A percentile compares a stretch with the other conserved stretches of the same genome.
Conservation (phyloP, 2,113 vertebrate species). For the Desmodus rotundus region DNA sequence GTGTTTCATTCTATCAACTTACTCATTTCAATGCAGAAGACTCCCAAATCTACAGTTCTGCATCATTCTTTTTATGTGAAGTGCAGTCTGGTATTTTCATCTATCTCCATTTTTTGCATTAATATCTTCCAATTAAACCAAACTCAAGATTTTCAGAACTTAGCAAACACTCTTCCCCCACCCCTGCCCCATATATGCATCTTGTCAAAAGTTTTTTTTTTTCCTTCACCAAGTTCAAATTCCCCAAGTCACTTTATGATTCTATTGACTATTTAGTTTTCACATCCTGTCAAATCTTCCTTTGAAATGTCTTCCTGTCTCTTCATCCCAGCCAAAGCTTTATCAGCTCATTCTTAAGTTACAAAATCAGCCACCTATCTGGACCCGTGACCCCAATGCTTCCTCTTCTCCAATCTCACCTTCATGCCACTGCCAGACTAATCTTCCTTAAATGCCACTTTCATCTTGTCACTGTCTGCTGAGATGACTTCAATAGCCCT, state of each 20-base stretch:
- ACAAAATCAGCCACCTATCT: neutral
- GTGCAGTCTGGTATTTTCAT: neutral
- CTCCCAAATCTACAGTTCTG: neutral
- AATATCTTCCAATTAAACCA: neutral
- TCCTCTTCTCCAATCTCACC: constrained; percentile 29
- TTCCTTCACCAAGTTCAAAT: neutral
- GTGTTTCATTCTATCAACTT: neutral
- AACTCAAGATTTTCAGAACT: constrained; percentile 19
- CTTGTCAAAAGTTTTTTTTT: constrained; percentile 37
- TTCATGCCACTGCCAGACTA: constrained; percentile 25
- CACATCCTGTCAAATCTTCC: neutral
- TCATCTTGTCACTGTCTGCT: constrained; percentile 52
- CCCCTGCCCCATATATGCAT: neutral
- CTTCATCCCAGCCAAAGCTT: neutral
- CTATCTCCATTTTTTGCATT: neutral
- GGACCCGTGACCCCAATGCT: constrained; percentile 8
- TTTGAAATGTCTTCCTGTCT: neutral
- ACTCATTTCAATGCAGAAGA: neutral
- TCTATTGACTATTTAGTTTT: neutral
- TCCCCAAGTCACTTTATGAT: neutral
- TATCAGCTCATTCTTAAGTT: neutral
- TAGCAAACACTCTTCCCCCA: neutral
- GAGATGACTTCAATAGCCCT: constrained; percentile 11
- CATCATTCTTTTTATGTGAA: neutral
- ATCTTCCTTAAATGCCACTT: constrained; percentile 60